These are phyloP conservation scores for Linepithema humile DNA, from an alignment of 1,140 invertebrate genomes.

Conservation along the genomic window DNA sequence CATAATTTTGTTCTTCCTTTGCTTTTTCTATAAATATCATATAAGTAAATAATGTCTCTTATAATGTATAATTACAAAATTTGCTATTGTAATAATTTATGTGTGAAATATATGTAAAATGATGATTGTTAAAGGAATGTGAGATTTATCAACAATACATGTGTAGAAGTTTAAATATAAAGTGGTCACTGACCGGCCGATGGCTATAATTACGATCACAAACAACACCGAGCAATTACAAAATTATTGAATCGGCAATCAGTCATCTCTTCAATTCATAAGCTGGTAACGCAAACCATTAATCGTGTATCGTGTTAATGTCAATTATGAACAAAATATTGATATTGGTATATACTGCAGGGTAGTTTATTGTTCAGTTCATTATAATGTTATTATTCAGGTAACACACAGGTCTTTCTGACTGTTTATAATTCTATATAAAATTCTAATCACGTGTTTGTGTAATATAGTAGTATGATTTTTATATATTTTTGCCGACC, in stretches of 20 bases:
- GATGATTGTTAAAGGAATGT: background rate
- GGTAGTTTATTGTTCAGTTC: background rate
- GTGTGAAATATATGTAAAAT: background rate
- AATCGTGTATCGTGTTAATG: background rate
- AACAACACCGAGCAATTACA: background rate
- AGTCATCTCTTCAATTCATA: background rate
- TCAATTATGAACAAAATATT: constrained; percentile 27
- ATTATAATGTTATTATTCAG: background rate
- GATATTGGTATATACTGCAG: constrained; percentile 1
- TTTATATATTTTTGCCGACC: background rate
- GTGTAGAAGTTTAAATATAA: background rate
- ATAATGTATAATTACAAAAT: no score
- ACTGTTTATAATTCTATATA: background rate
- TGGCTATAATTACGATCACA: background rate
- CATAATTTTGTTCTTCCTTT: background rate
- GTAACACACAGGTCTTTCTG: background rate
- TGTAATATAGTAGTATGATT: background rate
- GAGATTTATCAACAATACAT: background rate
- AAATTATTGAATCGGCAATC: constrained; percentile 4
- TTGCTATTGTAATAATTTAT: no score
- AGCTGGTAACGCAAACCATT: background rate
- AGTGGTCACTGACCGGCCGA: background rate
- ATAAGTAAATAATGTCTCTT: no score
- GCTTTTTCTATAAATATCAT: background rate
- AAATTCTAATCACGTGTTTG: background rate